Conservation (phyloP, 2,113 vertebrate genomes). For the Gavia stellata region DNA sequence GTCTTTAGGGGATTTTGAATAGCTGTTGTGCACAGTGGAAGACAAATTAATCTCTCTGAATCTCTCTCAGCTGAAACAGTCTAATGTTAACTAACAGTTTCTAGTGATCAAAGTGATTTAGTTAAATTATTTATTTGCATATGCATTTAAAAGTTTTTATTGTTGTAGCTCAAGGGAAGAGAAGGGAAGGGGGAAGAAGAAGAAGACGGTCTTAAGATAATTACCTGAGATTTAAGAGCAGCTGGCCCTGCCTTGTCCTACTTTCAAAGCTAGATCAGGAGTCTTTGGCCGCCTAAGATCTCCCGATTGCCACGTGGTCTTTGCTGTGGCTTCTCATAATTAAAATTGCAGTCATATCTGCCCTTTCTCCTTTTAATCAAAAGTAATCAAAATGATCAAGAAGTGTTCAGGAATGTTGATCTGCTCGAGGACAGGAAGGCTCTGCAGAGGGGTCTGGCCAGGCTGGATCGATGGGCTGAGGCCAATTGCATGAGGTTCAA, state of each 20-base stretch:
- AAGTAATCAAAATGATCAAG: background rate
- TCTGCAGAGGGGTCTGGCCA: too few relatives aligned
- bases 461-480: too few relatives aligned
- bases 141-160: constrained; percentile 56
- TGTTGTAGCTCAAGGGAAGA: constrained; percentile 2
- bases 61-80: constrained; percentile 61
- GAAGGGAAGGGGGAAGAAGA: background rate
- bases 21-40: constrained; percentile 44
- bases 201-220: constrained; percentile 15
- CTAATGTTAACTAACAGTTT: constrained; percentile 64
- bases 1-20: constrained; percentile 47
- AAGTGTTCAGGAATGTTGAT: too few relatives aligned
- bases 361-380: background rate
- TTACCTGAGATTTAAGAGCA: constrained; percentile 33
- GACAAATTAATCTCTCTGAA: constrained; percentile 63
- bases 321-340: background rate
- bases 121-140: constrained; percentile 71
- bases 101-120: constrained; percentile 59
- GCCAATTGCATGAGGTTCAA: too few relatives aligned
- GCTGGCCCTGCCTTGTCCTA: background rate
- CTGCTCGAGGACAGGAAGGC: too few relatives aligned
- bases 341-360: background rate
- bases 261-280: background rate
- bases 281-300: background rate
- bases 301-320: background rate